Base-by-base conservation (phyloP, 92 coral and sea anemone species). In the Palythoa heliodiscus region DNA sequence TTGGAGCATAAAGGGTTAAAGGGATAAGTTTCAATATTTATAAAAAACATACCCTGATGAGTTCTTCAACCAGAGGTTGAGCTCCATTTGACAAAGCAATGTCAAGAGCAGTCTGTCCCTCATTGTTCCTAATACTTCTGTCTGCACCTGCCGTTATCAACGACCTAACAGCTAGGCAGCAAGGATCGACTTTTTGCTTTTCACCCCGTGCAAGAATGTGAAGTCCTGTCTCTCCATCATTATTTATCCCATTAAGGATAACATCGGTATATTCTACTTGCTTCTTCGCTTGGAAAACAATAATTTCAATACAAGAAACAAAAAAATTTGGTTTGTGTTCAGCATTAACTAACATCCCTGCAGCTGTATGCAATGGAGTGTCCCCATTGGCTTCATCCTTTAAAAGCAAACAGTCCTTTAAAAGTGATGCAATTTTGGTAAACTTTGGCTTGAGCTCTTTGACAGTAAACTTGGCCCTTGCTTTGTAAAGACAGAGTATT, bases 281-380 rank as follows among this genome's bases (percentile, higher is more conserved):
- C 85, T 92, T 93, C 79, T 91, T 94, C 1, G 97, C 97, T 79
- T 95, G 95, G 63, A 89, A 92, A 13, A 92, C 95, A 50, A 97
- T 93, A 52, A 95, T 92, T 85, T 97, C 99, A 72, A 95, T 87
- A 82, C 97, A 93, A 14, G 97, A 81, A 82, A 91, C 91, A 88
- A 94, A 97, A 82, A 95, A 97, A 20, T 97, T 95, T 39, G 98
- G 98, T 72, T 97, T 97, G 71, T 91, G 95, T 75, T 97, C 98
- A 15, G 93, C 95, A 78, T 89, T 94, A 7, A 93, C 98, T 17
- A 97, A 89, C 99, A 97, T 91, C 3, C 90, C 90, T 15, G 99
- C 97, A 8, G 99, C 99, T 1, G 97, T 94, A 73, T 97, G 99
- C 16, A 97, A 90, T 12, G 99, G 98, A 2, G 99, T 94, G 63